Percentiles rank a stretch among this genome's conserved stretches.
These are phyloP conservation scores for Brachylomia viminalis DNA, from an alignment of 2,888 invertebrate species.

Conservation along the genomic window DNA sequence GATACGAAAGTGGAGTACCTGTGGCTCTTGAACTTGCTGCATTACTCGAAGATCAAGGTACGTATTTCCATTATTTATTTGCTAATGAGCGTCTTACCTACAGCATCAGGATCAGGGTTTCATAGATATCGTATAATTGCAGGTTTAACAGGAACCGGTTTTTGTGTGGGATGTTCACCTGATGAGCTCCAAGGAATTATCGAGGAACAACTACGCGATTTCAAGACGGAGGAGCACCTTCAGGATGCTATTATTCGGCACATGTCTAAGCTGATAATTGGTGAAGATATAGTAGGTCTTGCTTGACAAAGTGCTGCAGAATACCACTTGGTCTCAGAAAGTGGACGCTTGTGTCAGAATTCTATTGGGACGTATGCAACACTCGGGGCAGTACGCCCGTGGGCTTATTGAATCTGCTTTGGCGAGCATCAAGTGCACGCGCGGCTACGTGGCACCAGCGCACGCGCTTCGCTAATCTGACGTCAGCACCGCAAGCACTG, in stretches of 20 bases:
- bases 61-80: not conserved
- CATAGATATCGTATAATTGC: not conserved
- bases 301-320: conserved; percentile 26
- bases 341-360: conserved; percentile 61
- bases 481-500: not conserved
- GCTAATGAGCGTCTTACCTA: not conserved
- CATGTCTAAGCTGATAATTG: conserved; percentile 32
- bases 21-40: conserved; percentile 75
- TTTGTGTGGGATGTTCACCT: conserved; percentile 26
- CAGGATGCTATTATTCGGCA: conserved; percentile 19
- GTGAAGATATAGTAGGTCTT: conserved; percentile 29
- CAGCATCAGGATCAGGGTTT: not conserved
- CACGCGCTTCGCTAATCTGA: conserved; percentile 48
- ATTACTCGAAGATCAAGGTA: conserved; percentile 76
- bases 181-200: not conserved
- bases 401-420: conserved; percentile 72
- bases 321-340: conserved; percentile 49
- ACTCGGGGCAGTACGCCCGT: conserved; percentile 75
- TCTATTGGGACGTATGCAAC: conserved; percentile 69
- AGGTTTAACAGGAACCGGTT: conserved; percentile 31
- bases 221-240: conserved; percentile 10
- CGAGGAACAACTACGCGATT: not conserved
- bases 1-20: conserved; percentile 75
- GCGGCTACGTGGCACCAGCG: conserved; percentile 45
- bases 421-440: conserved; percentile 64